phyloP scores from a whole-genome alignment of 1,140 invertebrate genomes.

The Pachypeltis micranthus region DNA sequence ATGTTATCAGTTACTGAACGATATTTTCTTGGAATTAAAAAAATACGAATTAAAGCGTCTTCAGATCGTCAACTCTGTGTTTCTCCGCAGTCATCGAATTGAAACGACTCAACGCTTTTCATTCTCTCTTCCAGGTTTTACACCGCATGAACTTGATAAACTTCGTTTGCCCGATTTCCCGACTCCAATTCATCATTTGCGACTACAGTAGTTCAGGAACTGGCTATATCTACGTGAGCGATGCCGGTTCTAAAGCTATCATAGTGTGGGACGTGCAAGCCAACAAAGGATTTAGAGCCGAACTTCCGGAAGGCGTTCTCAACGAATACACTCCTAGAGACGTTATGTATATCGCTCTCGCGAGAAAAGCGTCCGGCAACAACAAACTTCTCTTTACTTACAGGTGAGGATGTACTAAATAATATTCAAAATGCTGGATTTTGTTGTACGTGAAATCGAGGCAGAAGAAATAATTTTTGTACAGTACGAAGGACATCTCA shows the following conservation, averaged over 20 bases:
- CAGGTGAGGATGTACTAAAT: too few species aligned
- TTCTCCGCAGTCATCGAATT: too few species aligned
- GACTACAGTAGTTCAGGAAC: conserved; percentile 41
- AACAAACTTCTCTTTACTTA: conserved; percentile 47
- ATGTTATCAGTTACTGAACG: too few species aligned
- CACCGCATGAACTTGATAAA: conserved; percentile 45
- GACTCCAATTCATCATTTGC: conserved; percentile 49
- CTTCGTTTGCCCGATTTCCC: conserved; percentile 37
- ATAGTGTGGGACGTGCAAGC: conserved; percentile 48
- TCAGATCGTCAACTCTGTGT: too few species aligned
- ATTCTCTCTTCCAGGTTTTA: conserved; percentile 34
- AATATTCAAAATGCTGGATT: too few species aligned
- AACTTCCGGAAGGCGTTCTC: conserved; percentile 34
- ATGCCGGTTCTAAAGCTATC: conserved; percentile 47
- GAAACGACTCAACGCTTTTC: not conserved
- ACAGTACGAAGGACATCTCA: too few species aligned
- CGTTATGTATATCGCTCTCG: conserved; percentile 44
- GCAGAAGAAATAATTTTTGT: too few species aligned
- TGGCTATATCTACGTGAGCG: conserved; percentile 42
- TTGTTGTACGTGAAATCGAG: too few species aligned
- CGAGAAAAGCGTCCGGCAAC: conserved; percentile 38
- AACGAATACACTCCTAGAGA: conserved; percentile 33
- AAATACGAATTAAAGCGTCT: too few species aligned
- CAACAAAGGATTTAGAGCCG: conserved; percentile 35
- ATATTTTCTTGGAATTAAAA: too few species aligned